These are phyloP conservation scores for Uromys caudimaculatus DNA, from an alignment of 2,797 vertebrate genomes.

Conservation along the genomic window DNA sequence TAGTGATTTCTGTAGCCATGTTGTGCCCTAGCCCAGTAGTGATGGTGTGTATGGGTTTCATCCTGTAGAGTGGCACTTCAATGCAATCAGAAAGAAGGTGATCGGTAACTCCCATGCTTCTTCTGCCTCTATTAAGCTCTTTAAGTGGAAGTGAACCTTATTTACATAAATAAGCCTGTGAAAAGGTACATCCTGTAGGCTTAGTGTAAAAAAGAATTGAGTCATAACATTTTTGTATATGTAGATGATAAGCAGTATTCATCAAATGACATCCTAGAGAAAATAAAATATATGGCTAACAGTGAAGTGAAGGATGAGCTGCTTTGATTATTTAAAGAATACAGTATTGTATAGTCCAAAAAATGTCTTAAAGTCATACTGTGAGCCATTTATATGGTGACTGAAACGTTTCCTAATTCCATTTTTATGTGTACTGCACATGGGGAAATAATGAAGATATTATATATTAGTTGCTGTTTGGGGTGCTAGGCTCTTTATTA, in stretches of 20 bases:
- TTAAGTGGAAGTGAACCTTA: background rate
- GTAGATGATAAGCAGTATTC: background rate
- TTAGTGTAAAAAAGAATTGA: background rate
- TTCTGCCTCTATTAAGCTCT: background rate
- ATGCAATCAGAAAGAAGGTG: background rate
- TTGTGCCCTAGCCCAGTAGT: too few relatives aligned
- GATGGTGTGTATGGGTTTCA: background rate
- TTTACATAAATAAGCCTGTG: background rate
- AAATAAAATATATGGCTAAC: constrained; percentile 52
- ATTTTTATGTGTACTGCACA: background rate
- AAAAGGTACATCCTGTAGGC: background rate
- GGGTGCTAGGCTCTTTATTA: constrained; percentile 70
- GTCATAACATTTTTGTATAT: constrained; percentile 42
- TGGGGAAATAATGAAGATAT: constrained; percentile 64
- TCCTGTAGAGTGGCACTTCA: background rate
- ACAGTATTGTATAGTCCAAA: background rate
- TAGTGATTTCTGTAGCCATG: background rate
- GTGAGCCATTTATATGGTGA: background rate
- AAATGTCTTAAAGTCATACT: background rate
- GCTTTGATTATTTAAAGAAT: constrained; percentile 38
- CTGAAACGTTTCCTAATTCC: constrained; percentile 30
- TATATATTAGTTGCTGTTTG: constrained; percentile 60
- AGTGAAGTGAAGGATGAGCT: background rate
- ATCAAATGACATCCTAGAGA: constrained; percentile 7
- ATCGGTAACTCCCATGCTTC: background rate